Evolutionary conservation across 2,113 vertebrate species (phyloP), one percentile per base, ranked within the genome.

Genomic region (Oryzias melastigma): DNA sequence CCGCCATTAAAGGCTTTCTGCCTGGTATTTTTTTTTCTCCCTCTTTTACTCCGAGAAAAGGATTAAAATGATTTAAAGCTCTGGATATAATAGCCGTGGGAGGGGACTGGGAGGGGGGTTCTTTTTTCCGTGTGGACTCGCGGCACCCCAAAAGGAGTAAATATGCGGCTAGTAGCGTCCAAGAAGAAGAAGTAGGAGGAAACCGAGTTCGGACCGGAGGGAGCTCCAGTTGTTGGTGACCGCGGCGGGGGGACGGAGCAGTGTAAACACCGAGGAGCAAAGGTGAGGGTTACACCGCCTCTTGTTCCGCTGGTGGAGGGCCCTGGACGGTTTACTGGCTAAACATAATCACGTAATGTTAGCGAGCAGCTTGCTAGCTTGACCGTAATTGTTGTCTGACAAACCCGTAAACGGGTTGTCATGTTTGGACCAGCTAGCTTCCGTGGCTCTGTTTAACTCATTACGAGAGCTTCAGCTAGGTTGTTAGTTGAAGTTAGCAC

Each of bases 1-100:
- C 82, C 90, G 91, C 91, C 91, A 91, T 93, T 91, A 88, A 80
- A 87, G 65, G 58, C 65, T 65, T 58, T 70, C 62, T 62, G 63
- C 63, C 88, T 57, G 73, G 71, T 62, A 59, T 62, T 83, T 72
- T 68, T 80, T 73, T 75, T 22, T 22, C 22, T 22, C 22, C 22
- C 76, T 66, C 35, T 12, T 35, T 35, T 35, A 35, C 35, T 35
- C 35, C 77, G 77, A 77, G 68, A 79, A 80, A 46, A 54, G 58
- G 40, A 54, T 52, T 66, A 84, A 85, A 74, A 90, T 89, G 69
- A 59, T 83, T 78, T 90, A 84, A 90, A 76, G 68, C 73, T 44
- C 52, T 58, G 42, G n/a, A 52, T 44, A 25, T 18, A 12, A 65
- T 56, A 25, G 45, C 19, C 56, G 70, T 68, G 81, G 70, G 70